Base-by-base conservation (phyloP, 2,888 invertebrate genomes). In the Lucinisca nassula region DNA sequence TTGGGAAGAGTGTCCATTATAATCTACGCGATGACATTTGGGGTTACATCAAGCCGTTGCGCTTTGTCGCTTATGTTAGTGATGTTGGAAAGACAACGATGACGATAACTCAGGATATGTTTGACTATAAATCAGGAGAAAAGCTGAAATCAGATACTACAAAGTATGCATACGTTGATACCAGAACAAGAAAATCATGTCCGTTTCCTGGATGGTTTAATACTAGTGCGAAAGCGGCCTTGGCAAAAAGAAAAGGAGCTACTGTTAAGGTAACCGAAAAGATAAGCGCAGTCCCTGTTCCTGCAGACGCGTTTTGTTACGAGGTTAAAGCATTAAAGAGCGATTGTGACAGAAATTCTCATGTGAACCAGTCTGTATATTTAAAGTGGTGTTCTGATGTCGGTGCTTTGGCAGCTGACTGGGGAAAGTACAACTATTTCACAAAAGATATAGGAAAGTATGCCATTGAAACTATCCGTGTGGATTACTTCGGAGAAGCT, bases 321-420 rank as follows among this genome's bases (percentile, higher is more conserved):
- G 49, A 61, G 6, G 38, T 82, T 10, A 79, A 77, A 45, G 77
- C 79, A 10, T 67, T 87, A 49, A 79, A 84, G 30, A 87, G 89
- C 73, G 87, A 89, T 73, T 73, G 82, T 58, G 89, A 89, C 38
- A n/a, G n/a, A 38, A 85, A 87, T 37, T 3, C 49, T n/a, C 89
- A 89, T 72, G 79, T 87, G 1, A 85, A 79, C 58, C 89, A 89
- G 55, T 49, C 77, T 10, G 51, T 32, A 4, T 89, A 87, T 45
- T 6, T 82, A 35, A 79, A 35, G 55, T 87, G 80, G 79, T 84
- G 84, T 51, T 84, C 89, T 0, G 87, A 87, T 74, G 85, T 82
- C 24, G 82, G 80, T 0, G 49, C 82, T 17, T 38, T 61, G 14
- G 87, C 84, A 1, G 77, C 87, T 1, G 17, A 30, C 17, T 27